These are phyloP conservation scores for Hippopotamyrus pictus DNA, from an alignment of 2,797 vertebrate genomes.

Conservation along the genomic window DNA sequence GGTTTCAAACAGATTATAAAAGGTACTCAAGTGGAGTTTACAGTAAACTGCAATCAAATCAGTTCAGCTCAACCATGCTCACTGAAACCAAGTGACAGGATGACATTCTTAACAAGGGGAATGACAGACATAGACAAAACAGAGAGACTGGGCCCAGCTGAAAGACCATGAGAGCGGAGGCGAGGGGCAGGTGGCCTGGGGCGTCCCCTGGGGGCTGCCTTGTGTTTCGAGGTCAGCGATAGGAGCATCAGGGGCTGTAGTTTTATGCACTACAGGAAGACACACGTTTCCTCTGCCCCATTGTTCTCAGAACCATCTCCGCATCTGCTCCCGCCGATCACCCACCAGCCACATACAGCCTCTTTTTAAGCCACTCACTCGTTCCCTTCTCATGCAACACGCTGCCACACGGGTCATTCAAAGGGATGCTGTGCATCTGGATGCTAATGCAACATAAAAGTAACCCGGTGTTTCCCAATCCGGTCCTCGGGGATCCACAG, in stretches of 20 bases:
- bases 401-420: not conserved
- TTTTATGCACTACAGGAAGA: slow-evolving; percentile 33
- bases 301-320: slow-evolving; percentile 38
- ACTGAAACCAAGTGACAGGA: not conserved
- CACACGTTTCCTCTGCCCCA: slow-evolving; percentile 37
- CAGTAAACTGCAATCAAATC: not conserved
- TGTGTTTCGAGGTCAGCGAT: slow-evolving; percentile 3
- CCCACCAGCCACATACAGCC: not conserved
- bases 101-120: not conserved
- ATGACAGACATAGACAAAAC: not conserved
- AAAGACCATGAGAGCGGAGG: not conserved
- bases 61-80: not conserved
- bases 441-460: not conserved
- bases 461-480: not conserved
- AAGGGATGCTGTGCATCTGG: not conserved
- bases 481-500: not conserved
- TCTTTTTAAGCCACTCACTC: not conserved
- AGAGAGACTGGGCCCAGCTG: not conserved
- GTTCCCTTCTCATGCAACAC: not conserved
- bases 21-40: not conserved
- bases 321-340: not conserved
- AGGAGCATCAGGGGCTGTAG: not conserved
- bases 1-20: not conserved
- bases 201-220: not conserved
- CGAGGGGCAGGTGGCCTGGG: not conserved